Percentiles rank a stretch among this genome's conserved stretches.
Evolutionary conservation across 2,888 invertebrate genomes (phyloP).

Genomic region (Pyrrhosoma nymphula): DNA sequence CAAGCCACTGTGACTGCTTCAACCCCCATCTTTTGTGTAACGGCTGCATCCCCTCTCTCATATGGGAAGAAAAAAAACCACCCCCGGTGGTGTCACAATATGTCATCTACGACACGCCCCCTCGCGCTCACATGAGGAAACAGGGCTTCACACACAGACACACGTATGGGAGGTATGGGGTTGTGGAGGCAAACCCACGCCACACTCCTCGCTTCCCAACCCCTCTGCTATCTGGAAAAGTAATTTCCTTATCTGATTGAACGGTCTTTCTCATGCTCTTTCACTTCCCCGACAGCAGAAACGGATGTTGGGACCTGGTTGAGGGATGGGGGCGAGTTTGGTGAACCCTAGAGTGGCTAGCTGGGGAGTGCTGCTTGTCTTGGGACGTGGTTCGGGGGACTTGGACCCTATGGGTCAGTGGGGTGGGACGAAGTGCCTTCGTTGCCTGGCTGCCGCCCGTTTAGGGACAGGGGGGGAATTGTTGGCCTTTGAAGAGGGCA

Average conservation of each 20-base stretch:
- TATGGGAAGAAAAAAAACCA: background rate
- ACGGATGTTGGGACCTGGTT: background rate
- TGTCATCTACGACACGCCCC: slow-evolving; percentile 43
- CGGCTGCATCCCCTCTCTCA: background rate
- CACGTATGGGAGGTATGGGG: background rate
- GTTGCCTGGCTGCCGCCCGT: background rate
- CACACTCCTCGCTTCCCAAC: background rate
- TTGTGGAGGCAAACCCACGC: background rate
- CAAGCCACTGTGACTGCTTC: background rate
- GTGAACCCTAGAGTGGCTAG: too few species aligned
- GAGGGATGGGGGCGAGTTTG: background rate
- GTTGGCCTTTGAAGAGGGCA: background rate
- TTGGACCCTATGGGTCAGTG: background rate
- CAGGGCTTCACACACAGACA: background rate
- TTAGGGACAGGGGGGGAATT: background rate
- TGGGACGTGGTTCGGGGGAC: background rate
- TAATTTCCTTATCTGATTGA: slow-evolving; percentile 67
- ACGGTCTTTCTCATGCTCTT: slow-evolving; percentile 35
- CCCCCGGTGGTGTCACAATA: slow-evolving; percentile 48
- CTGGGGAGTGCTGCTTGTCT: too few species aligned
- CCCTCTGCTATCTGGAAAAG: slow-evolving; percentile 53
- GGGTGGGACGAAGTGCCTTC: background rate
- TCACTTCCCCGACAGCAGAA: background rate
- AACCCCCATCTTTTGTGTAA: background rate
- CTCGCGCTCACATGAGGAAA: background rate